These are phyloP conservation scores for Chunga burmeisteri DNA, from an alignment of 2,113 vertebrate genomes.

Conservation along the genomic window DNA sequence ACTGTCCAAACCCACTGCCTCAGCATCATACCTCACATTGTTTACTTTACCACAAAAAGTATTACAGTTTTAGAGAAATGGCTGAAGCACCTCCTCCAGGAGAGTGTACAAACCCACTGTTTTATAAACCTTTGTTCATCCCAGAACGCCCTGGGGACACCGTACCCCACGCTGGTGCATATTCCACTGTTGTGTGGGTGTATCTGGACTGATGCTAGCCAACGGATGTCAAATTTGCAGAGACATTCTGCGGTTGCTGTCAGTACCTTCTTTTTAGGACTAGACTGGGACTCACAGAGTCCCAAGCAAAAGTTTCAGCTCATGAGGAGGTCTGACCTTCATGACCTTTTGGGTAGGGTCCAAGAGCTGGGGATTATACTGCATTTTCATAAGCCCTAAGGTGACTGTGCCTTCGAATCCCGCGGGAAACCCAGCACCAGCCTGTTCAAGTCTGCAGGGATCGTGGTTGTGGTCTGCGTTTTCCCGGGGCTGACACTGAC, in stretches of 20 bases:
- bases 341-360: background rate
- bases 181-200: background rate
- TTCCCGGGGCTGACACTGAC: background rate
- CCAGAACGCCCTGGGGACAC: background rate
- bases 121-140: background rate
- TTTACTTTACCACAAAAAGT: background rate
- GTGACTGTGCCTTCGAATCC: background rate
- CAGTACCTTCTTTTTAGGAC: background rate
- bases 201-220: background rate
- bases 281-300: background rate
- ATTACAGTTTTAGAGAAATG: background rate
- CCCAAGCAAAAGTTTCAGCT: background rate
- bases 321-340: background rate
- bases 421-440: background rate
- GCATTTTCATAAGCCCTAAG: background rate
- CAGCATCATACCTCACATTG: background rate
- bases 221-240: background rate
- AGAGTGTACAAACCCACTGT: background rate
- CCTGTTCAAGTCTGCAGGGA: background rate
- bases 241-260: background rate
- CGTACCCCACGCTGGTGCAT: rapidly evolving
- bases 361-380: background rate
- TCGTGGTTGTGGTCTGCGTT: background rate
- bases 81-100: background rate
- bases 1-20: background rate